Evolutionary conservation across 2,888 invertebrate species (phyloP).

Genomic region (Disparrhopalites patrizii): DNA sequence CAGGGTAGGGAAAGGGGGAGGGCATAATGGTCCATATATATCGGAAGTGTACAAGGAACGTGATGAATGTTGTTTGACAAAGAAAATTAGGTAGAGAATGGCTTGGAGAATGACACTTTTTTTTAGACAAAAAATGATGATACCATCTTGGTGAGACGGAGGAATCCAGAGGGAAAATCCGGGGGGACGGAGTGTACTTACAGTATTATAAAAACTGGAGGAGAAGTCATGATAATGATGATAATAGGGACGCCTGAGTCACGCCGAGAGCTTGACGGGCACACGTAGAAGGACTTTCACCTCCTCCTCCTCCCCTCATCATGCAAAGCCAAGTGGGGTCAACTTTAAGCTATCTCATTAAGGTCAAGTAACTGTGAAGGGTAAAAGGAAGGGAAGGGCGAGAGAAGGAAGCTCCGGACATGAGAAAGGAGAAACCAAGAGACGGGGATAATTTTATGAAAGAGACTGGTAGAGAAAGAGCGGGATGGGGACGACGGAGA

Average conservation of each 20-base stretch:
- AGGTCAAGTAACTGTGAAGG: constrained; percentile 17
- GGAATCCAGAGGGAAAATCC: not conserved
- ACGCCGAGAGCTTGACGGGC: not conserved
- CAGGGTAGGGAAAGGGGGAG: too few relatives aligned
- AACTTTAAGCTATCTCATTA: constrained; percentile 18
- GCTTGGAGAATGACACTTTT: constrained; percentile 7
- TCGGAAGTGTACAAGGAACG: too few relatives aligned
- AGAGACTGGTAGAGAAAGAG: too few relatives aligned
- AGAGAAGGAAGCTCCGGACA: too few relatives aligned
- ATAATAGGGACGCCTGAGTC: not conserved
- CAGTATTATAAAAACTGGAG: not conserved
- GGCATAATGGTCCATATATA: too few relatives aligned
- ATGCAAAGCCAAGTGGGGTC: constrained; percentile 8
- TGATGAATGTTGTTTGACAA: not conserved
- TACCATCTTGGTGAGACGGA: not conserved
- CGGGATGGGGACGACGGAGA: too few relatives aligned
- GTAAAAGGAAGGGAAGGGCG: not conserved
- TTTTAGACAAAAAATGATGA: constrained; percentile 6
- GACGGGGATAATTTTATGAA: too few relatives aligned
- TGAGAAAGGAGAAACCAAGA: too few relatives aligned
- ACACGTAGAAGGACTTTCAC: too few relatives aligned
- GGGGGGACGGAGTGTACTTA: too few relatives aligned
- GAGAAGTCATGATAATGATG: not conserved
- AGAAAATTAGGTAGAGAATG: constrained; percentile 2
- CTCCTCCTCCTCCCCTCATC: too few relatives aligned